These are phyloP conservation scores for Lasius platythorax DNA, from an alignment of 2,888 invertebrate species.

Conservation along the genomic window DNA sequence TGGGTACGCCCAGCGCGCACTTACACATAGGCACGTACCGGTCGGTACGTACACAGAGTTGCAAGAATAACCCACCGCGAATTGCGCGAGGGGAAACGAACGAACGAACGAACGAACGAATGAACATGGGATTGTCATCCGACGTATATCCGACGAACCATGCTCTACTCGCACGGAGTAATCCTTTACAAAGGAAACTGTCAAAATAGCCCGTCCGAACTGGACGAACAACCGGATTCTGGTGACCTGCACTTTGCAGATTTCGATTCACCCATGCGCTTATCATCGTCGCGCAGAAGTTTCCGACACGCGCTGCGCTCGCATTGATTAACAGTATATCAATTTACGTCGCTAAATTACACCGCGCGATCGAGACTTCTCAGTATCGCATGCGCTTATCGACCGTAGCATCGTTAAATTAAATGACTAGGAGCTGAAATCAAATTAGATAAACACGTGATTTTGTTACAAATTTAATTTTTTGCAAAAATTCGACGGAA, in stretches of 20 bases:
- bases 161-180: constrained; percentile 43
- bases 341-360: constrained; percentile 47
- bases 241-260: constrained; percentile 45
- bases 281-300: constrained; percentile 46
- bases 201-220: constrained; percentile 59
- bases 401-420: constrained; percentile 35
- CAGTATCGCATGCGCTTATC: constrained; percentile 28
- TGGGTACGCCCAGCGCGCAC: constrained; percentile 69
- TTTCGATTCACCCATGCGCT: constrained; percentile 57
- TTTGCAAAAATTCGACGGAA: constrained; percentile 30
- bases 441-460: constrained; percentile 37
- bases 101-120: constrained; percentile 22
- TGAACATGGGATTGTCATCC: constrained; percentile 53
- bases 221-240: neutral
- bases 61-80: constrained; percentile 41
- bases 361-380: constrained; percentile 25
- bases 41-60: constrained; percentile 24
- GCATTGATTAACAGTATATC: constrained; percentile 59
- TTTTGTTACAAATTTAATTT: constrained; percentile 39
- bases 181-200: constrained; percentile 61
- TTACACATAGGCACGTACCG: constrained; percentile 37
- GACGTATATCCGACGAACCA: constrained; percentile 59
- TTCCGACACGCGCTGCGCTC: constrained; percentile 40
- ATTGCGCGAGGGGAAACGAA: constrained; percentile 36
- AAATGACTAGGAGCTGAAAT: constrained; percentile 26